Conservation (phyloP, 2,888 invertebrate species). For the Platyscelio sp. region DNA sequence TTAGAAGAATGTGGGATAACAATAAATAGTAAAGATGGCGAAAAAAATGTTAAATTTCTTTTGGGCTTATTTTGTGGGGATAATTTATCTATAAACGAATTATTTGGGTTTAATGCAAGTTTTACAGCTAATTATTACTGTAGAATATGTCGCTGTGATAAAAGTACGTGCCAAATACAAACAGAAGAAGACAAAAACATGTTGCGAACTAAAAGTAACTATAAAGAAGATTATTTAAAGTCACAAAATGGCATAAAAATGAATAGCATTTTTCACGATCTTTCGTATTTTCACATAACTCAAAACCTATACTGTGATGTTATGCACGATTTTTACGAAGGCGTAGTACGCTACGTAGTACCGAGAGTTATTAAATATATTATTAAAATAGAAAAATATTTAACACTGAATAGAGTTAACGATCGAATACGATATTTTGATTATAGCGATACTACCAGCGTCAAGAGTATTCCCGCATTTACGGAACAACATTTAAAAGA, state of each 20-base stretch:
- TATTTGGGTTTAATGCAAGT: constrained; percentile 66
- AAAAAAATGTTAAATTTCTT: background rate
- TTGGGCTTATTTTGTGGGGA: constrained; percentile 64
- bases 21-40: background rate
- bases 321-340: constrained; percentile 61
- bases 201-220: constrained; percentile 51
- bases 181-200: constrained; percentile 39
- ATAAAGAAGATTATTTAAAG: background rate
- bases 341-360: constrained; percentile 49
- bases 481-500: constrained; percentile 45
- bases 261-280: constrained; percentile 28
- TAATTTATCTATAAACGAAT: constrained; percentile 66
- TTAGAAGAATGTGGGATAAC: constrained; percentile 22
- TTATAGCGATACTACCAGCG: background rate
- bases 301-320: constrained; percentile 48
- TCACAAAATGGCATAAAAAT: constrained; percentile 29
- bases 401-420: constrained; percentile 27
- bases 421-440: constrained; percentile 46
- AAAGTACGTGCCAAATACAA: constrained; percentile 16
- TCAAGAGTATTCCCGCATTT: constrained; percentile 28
- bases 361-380: constrained; percentile 18
- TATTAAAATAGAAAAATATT: background rate
- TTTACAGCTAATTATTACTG: constrained; percentile 62
- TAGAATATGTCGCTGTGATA: constrained; percentile 23
- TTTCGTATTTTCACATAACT: constrained; percentile 38